Base-by-base conservation (phyloP, 2,888 invertebrate genomes). In the Tetheella fluctuosa region DNA sequence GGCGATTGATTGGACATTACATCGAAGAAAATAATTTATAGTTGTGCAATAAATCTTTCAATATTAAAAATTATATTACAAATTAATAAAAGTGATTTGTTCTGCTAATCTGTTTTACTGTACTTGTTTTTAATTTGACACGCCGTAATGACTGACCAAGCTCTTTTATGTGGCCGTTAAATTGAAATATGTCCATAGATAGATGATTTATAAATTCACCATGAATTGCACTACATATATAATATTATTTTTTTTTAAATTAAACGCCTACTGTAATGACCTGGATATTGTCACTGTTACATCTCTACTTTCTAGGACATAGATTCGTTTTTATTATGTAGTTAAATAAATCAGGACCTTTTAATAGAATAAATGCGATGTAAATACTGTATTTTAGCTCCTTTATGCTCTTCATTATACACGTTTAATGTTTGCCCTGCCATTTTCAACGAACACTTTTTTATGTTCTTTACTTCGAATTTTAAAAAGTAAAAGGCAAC, bases 1-100 rank as follows among this genome's bases (percentile, higher is more conserved):
- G 65, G 65, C 64, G 64, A 70, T 69, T 60, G 67, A 65, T 63
- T 69, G 71, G 65, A 67, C 67, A 76, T 72, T 73, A 67, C 74
- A 59, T 64, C 67, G 57, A 72, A 76, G 67, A 77, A 69, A 69
- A 67, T 73, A 72, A 74, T 73, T 72, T 76, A 73, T 70, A 62
- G 70, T 63, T 53, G 60, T 62, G 62, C 61, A 64, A 74, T 74
- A 73, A 70, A 75, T 74, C 67, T 68, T 65, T 64, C 52, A 52
- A 62, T 68, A 68, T 72, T 67, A 65, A 73, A 70, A 52, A 52
- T 23, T 48, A 69, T 64, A 65, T 67, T 63, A 64, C 71, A 65
- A 69, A 69, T 70, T 65, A 60, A 66, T 70, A 52, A 52, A 59
- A 61, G 60, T 52, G 56, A 57, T 61, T 72, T 59, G n/a, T 37